Base-by-base conservation (phyloP, 2,888 invertebrate genomes). In the Drosophila testacea region DNA sequence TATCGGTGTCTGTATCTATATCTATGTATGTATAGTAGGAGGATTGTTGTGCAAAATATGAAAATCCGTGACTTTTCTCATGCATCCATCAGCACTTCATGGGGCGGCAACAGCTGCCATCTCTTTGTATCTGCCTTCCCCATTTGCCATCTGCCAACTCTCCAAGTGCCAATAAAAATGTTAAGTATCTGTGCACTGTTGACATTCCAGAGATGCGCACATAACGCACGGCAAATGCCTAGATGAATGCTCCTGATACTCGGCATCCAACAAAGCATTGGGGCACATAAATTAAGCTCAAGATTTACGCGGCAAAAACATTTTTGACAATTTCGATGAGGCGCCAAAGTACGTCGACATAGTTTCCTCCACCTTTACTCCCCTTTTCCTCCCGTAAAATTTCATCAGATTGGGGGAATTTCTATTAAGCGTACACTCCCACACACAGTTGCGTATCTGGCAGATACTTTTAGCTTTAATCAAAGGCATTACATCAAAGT, bases 141-240 rank as follows among this genome's bases (percentile, higher is more conserved):
- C 22, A 1, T 7, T 7, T 50, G 1, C 52, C 9, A 27, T 9
- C 34, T 22, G 0, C n/a, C 32, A 0, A 22, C 66, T 70, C 77
- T 50, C 78, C 82, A 88, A 91, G 90, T 90, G 90, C 88, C 91
- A 91, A 91, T 91, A 91, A 91, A 91, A 90, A 90, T 91, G 90
- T 91, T 91, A 91, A 91, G 91, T 90, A 90, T 87, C 88, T 90
- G 78, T 76, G 80, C 82, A 81, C 73, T 83, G 80, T 85, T 79
- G 87, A 81, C 85, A 89, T 86, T 77, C 73, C 77, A 62, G 61
- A 60, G 65, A 22, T 54, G 44, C 44, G 56, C 65, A 51, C 69
- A 73, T 54, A 54, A 59, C 73, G 69, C 68, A 75, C 73, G 66
- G 72, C 51, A 73, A 78, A 67, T 55, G 73, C 67, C 67, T 61